Conservation (phyloP, 2,113 vertebrate species). For the Vulpes lagopus region DNA sequence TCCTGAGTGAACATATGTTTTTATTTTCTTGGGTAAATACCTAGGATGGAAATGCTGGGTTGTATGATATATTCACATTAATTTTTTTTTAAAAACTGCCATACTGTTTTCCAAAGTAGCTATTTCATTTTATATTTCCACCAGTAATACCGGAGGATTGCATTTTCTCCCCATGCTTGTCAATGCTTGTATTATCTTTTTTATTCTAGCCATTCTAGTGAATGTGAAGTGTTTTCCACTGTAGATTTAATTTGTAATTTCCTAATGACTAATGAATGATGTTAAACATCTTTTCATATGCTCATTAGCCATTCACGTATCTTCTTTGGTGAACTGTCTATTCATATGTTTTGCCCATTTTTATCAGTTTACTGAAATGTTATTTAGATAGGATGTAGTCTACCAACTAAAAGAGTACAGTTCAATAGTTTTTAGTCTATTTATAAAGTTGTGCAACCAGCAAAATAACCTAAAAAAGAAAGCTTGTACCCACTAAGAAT, state of each 20-base stretch:
- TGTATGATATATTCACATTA: not conserved
- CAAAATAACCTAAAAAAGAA: slow-evolving; percentile 4
- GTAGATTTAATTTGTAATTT: slow-evolving; percentile 53
- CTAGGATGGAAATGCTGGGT: not conserved
- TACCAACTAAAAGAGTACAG: slow-evolving; percentile 3
- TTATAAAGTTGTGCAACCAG: slow-evolving; percentile 15
- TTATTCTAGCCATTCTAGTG: not conserved
- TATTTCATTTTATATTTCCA: not conserved
- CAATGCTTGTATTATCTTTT: not conserved
- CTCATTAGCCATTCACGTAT: not conserved
- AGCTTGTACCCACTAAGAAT: not conserved
- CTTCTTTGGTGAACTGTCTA: slow-evolving; percentile 38
- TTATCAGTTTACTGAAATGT: slow-evolving; percentile 39
- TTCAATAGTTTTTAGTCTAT: not conserved
- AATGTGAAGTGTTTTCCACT: not conserved
- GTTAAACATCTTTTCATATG: slow-evolving; percentile 32
- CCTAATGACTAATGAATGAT: slow-evolving; percentile 45
- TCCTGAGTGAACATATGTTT: slow-evolving; percentile 9
- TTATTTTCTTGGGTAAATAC: not conserved
- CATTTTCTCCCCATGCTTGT: not conserved
- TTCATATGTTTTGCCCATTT: slow-evolving; percentile 46
- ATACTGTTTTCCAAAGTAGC: slow-evolving; percentile 7
- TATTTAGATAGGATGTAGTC: not conserved
- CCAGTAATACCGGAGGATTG: not conserved
- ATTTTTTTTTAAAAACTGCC: not conserved